Evolutionary conservation across 2,888 invertebrate genomes (phyloP), one percentile per base, ranked within the genome.

Genomic region (Hoplodrina ambigua): DNA sequence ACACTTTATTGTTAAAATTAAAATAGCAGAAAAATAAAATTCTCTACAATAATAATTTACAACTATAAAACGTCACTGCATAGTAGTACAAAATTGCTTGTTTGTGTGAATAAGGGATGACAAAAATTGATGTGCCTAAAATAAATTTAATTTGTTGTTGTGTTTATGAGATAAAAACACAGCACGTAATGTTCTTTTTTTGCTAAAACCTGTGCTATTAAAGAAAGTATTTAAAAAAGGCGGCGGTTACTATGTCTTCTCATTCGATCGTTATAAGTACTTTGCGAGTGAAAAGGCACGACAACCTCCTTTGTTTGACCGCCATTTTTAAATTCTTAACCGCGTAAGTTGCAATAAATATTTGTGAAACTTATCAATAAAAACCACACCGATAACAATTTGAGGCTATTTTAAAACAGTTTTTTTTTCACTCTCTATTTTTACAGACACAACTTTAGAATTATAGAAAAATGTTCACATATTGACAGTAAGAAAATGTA

Each of bases 401-500:
- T 58, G n/a, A 69, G 46, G 41, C 56, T 71, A 55, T 15, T 61
- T 54, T 19, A 1, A 41, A 54, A 62, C 11, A 46, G 15, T 44
- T 62, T 50, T 60, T 57, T 3, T 74, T 74, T 33, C 72, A 75
- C 49, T 41, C 54, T 17, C 56, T 73, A 73, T 41, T 53, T 62
- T 66, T 20, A 49, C 55, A 72, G 72, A 81, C 64, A 71, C 56
- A 67, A 49, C 67, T 75, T 70, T 61, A 80, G 50, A 68, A 20
- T 60, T 17, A 78, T 75, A 81, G 71, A 84, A 37, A 80, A 83
- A 71, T 6, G n/a, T 54, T 41, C 70, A 73, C 69, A 69, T 68
- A 61, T 69, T 68, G 72, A 82, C 53, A 65, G 72, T 83, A 75
- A 79, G 72, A 85, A 71, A 78, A 76, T 75, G 75, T 83, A 82